Base-by-base conservation (phyloP, 2,113 vertebrate species). In the Glaucidium brasilianum region DNA sequence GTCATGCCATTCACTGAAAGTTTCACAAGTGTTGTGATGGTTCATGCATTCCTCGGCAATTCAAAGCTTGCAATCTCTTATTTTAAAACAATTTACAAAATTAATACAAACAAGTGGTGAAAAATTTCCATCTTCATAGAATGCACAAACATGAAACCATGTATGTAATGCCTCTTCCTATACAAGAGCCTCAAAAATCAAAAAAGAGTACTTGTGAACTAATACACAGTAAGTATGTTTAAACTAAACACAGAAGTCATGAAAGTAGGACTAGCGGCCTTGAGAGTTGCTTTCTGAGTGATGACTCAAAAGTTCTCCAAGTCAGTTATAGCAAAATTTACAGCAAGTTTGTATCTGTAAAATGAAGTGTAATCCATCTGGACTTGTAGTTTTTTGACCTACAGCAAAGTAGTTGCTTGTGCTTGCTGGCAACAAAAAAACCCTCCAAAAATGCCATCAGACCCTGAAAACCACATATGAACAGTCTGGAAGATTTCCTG, bases 401-500 rank as follows among this genome's bases (percentile, higher is more conserved):
- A 89, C 47, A 90, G 50, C 69, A 85, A 93, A 55, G 52, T 37
- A 89, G 73, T 5, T 92, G 52, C 35, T n/a, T 78, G 26, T 76
- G 43, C 96, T n/a, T 68, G 64, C 77, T 50, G 64, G 72, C 68
- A 94, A 78, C 15, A 91, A 81, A 15, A 56, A 37, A 39, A 39
- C 39, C 39, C 39, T 71, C 11, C 17, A 68, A 43, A 86, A 67
- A 79, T 26, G 45, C 30, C 49, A 37, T 71, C 43, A 84, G 68
- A 63, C 73, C 53, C 21, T 68, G 66, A 81, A 88, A 88, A 88
- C 7, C 60, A 92, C 91, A 84, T n/a, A 85, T 1, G 41, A 93
- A 34, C 41, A 92, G 88, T 92, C 89, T 93, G 72, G 68, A 95
- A 80, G 56, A 90, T 84, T 95, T 96, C 85, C 90, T 81, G 68